Evolutionary conservation across 1,140 invertebrate species (phyloP), one percentile per base, ranked within the genome.

Genomic region (Lepidurus apus): DNA sequence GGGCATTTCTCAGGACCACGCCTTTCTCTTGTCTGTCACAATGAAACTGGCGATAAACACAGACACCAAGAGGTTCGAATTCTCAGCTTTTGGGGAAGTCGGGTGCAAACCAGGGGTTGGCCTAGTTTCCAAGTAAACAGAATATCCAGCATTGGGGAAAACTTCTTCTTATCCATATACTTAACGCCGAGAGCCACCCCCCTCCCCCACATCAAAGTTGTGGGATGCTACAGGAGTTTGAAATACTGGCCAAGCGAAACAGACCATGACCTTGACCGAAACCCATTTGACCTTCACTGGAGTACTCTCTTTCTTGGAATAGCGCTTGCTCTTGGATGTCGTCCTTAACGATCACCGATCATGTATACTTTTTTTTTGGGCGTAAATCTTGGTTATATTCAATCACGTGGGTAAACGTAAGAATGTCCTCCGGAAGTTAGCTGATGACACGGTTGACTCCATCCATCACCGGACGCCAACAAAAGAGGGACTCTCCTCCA

Each of bases 381-480:
- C 34, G 26, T 26, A 34, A 65, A 65, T 65, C 17, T 13, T 65
- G 53, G 53, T 21, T 65, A 21, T 65, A 65, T 65, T 65, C 53
- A 65, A 65, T 65, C 53, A 65, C 21, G 53, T 65, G 53, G 53
- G 53, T 65, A 65, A 65, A 65, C 53, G n/a, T 65, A 17, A 65
- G 53, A 65, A 65, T 65, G 13, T 65, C 53, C 53, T 34, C 53
- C 53, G 53, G 53, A 65, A 65, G 53, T 65, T 65, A 65, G 53
- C 53, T 65, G 53, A 65, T 65, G 53, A 65, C 53, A 65, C 53
- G 53, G 53, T n/a, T 65, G 53, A 65, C 53, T 65, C 53, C 17
- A 65, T 65, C 53, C 53, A 65, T 65, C 53, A 65, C 8, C 53
- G 53, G 53, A 65, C 53, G 21, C 13, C 53, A 34, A 34, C 34